Evolutionary conservation across 2,888 invertebrate genomes (phyloP), one percentile per base, ranked within the genome.

Genomic region (Caenorhabditis sulstoni): DNA sequence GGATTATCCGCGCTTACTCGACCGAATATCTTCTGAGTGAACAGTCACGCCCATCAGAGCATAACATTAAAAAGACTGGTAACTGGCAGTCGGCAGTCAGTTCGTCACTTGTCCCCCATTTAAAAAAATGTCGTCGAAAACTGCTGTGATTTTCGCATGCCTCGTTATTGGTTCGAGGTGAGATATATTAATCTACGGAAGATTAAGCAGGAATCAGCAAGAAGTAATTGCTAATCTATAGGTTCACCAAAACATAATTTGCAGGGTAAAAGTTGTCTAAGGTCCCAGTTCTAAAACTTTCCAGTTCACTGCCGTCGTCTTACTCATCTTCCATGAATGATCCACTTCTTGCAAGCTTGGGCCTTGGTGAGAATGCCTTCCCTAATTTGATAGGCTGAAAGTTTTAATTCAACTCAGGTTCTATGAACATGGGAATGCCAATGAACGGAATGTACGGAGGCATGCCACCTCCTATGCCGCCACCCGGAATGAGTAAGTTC

Each of bases 11-110:
- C 61, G 65, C 59, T 67, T 67, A 67, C 67, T 67, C 75, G 37
- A 50, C 67, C 57, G 61, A 62, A 64, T 71, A 71, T 57, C 45
- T 75, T 61, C 47, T 75, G 57, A 23, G 39, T 12, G 55, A 62
- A 68, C 58, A 53, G 77, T 77, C 77, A 70, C 77, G 77, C 77
- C 77, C 77, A 77, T 66, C 77, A 64, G 66, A 71, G 70, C 77
- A 77, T 65, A 71, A 61, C 76, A 62, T 68, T 59, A 62, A 67
- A 74, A 53, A 61, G 67, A 62, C 67, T 62, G 55, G 50, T 41
- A 62, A 44, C 57, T 49, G 47, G 55, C 59, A 35, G 41, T 49
- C 44, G 41, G 44, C 65, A 74, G 57, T 59, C 68, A 74, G 23
- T 61, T 53, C 20, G 52, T 44, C 41, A 29, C 49, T 50, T 29